Conservation (phyloP, 2,888 invertebrate genomes). For the Synergus gifuensis region DNA sequence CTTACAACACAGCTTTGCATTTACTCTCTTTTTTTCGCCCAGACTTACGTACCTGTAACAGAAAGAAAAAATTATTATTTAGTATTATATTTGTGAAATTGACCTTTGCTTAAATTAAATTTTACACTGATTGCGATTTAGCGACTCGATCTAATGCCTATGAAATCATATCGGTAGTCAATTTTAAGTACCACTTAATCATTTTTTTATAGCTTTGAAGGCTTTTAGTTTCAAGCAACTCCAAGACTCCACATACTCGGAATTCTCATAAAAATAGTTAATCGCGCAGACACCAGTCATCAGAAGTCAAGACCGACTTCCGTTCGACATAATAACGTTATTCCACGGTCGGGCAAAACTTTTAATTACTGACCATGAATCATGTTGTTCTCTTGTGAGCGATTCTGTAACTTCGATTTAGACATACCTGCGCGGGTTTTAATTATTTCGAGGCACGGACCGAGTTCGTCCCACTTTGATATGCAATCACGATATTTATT, state of each 20-base stretch:
- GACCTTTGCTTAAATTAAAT: slow-evolving; percentile 17
- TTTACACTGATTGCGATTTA: slow-evolving; percentile 32
- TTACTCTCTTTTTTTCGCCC: slow-evolving; percentile 2
- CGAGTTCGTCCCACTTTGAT: slow-evolving; percentile 38
- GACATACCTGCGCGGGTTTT: slow-evolving; percentile 28
- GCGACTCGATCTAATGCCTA: slow-evolving; percentile 7
- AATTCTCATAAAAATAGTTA: slow-evolving; percentile 39
- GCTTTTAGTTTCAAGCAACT: not conserved
- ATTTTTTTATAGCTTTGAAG: slow-evolving; percentile 29
- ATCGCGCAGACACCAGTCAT: slow-evolving; percentile 29
- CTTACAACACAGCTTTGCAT: not conserved
- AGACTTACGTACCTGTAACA: slow-evolving; percentile 30
- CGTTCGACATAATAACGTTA: slow-evolving; percentile 31
- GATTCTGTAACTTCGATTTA: slow-evolving; percentile 40
- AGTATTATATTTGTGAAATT: not conserved
- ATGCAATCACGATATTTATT: slow-evolving; percentile 41
- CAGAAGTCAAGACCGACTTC: slow-evolving; percentile 30
- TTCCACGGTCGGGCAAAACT: slow-evolving; percentile 36
- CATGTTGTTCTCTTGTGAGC: slow-evolving; percentile 29
- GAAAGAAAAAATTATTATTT: slow-evolving; percentile 7
- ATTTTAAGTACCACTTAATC: slow-evolving; percentile 30
- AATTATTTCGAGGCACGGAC: slow-evolving; percentile 38
- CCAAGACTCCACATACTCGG: slow-evolving; percentile 22
- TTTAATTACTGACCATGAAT: slow-evolving; percentile 39
- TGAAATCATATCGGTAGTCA: slow-evolving; percentile 20